Base-by-base conservation (phyloP, 2,113 vertebrate species). In the Cynoglossus semilaevis region DNA sequence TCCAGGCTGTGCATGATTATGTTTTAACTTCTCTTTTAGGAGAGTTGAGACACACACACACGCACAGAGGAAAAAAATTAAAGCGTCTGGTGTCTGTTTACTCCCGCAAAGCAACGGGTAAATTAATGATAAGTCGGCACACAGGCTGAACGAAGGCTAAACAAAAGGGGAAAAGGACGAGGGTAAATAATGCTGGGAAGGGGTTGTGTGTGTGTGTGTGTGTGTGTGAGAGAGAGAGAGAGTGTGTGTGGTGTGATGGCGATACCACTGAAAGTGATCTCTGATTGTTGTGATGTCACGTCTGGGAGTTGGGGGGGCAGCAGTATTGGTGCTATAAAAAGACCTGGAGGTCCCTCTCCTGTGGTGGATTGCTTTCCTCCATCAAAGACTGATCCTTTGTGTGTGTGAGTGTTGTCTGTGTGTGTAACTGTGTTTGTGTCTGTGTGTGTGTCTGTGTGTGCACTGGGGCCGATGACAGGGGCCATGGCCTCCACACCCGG, bases 1-100 rank as follows among this genome's bases (percentile, higher is more conserved):
- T 72, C 73, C 80, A 82, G 80, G 84, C 71, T 54, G n/a, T 68
- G 77, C 67, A 52, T 85, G 82, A 87, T 87, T 84, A 82, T 76
- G 79, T 95, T 94, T 91, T 90, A 89, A 92, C 88, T 89, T 84
- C 73, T 82, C 70, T 86, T 84, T 85, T 51, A 79, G 77, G 79
- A 67, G 63, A 38, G 8, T 64, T 15, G 11, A 44, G 40, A 37
- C 62, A 51, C 46, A 6, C 22, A 29, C n/a, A n/a, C n/a, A n/a
- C n/a, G n/a, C n/a, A n/a, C n/a, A n/a, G n/a, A n/a, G n/a, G n/a
- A n/a, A n/a, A n/a, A 67, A 58, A 59, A 70, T 54, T 46, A 66
- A 58, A 19, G 43, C 49, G 71, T 77, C 72, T 76, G 67, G 74
- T 66, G 76, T 75, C 56, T 81, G 79, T 81, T 73, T 75, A 75